A percentile compares a stretch with the other conserved stretches of the same genome.
These are phyloP conservation scores for Andricus curvator DNA, from an alignment of 2,888 invertebrate genomes.

Conservation along the genomic window DNA sequence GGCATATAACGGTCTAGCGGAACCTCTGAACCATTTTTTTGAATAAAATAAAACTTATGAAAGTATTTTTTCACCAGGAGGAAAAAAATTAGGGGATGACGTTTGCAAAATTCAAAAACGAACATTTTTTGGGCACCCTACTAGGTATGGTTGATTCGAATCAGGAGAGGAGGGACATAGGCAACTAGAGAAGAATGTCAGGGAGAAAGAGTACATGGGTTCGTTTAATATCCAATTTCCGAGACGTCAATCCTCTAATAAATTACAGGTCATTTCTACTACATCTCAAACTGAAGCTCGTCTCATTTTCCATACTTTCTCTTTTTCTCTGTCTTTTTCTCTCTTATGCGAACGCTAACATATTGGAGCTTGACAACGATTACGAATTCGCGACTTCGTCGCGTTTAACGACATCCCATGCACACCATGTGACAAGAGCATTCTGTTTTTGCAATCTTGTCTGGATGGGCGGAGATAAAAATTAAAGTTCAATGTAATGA, in stretches of 20 bases:
- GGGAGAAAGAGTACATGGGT: constrained; percentile 53
- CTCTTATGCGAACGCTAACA: constrained; percentile 42
- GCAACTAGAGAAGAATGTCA: constrained; percentile 29
- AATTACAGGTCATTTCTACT: constrained; percentile 68
- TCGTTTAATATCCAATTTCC: constrained; percentile 75
- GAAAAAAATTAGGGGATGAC: no score
- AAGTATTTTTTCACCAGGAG: no score
- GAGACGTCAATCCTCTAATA: constrained; percentile 73
- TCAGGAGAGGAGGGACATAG: background rate
- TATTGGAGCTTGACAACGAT: constrained; percentile 43
- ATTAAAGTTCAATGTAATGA: background rate
- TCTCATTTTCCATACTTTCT: constrained; percentile 63
- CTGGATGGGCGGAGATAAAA: background rate
- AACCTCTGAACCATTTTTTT: no score
- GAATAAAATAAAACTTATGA: no score
- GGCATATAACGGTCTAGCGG: no score
- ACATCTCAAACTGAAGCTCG: constrained; percentile 55
- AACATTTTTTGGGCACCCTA: background rate
- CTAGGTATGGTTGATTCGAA: background rate
- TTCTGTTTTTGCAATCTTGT: constrained; percentile 14
- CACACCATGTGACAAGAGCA: constrained; percentile 39
- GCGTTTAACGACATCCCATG: constrained; percentile 40
- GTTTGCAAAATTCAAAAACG: no score
- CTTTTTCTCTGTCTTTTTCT: constrained; percentile 41
- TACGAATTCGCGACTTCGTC: constrained; percentile 49